Evolutionary conservation across 2,113 vertebrate genomes (phyloP), one percentile per base, ranked within the genome.

Genomic region (Mirza zaza): DNA sequence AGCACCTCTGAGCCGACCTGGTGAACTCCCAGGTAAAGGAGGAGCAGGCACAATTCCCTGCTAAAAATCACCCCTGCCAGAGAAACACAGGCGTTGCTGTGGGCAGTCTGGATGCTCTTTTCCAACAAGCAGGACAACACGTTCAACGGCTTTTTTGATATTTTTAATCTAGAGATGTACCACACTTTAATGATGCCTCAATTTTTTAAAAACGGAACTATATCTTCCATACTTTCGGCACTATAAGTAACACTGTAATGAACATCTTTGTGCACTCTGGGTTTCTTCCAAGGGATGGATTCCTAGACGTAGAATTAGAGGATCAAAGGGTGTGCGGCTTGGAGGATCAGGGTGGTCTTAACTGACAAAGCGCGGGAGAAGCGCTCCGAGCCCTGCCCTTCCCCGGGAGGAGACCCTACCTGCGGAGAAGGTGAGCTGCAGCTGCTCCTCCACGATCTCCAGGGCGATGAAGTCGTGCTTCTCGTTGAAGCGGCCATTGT

Each of bases 401-500:
- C 52, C 29, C 0, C 0, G 1, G 3, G 10, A 18, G 0, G 2
- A 75, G 21, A 71, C 5, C 98, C 98, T 32, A 99, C 99, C 99
- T 99, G 99, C 99, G 2, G 99, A 99, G 98, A 99, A 99, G 0
- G 99, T 99, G 96, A 99, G 99, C 98, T 99, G 99, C 97, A 99
- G 99, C 98, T 99, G 99, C 96, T 99, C 99, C 3, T 99, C 98
- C n/a, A 99, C 99, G 65, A 99, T 99, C 99, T 99, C 99, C 98
- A 99, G 97, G 11, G 99, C 99, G 36, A 99, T 99, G 97, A 99
- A 99, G 98, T 99, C 99, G 0, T 99, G 99, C 91, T 99, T 99
- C 97, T 99, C 99, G 0, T 99, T 99, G 98, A 99, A 99, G 91
- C 99, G 98, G 70, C 99, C 99, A 0, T 99, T 99, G 98, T 99